Percentiles rank a stretch among this genome's conserved stretches.
phyloP scores from a whole-genome alignment of 2,113 vertebrate species.

The Mirounga angustirostris region DNA sequence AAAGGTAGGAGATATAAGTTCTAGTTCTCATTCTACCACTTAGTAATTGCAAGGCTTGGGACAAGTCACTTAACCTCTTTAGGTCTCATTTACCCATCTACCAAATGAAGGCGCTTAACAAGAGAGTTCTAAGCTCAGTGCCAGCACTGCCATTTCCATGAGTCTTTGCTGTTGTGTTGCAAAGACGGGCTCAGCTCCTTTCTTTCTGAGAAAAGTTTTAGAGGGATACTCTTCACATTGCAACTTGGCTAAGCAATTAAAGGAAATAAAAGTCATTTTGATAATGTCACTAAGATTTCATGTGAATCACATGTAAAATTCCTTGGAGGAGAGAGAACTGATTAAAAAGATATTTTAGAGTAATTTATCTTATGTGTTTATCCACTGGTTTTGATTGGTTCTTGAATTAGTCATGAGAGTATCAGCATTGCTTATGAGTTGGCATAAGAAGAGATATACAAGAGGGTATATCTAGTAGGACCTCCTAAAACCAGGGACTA shows the following conservation, averaged over 20 bases:
- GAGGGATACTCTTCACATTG: neutral
- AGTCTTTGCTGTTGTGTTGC: neutral
- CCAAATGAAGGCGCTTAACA: neutral
- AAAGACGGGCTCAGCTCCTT: neutral
- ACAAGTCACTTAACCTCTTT: neutral
- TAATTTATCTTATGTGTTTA: neutral
- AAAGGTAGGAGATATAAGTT: neutral
- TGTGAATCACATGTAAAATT: slow-evolving; percentile 6
- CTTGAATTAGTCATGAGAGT: neutral
- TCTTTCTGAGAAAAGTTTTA: neutral
- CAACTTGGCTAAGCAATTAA: neutral
- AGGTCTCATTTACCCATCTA: neutral
- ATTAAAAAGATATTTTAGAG: neutral
- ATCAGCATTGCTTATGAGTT: neutral
- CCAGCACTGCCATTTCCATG: neutral
- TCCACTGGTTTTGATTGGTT: slow-evolving; percentile 25
- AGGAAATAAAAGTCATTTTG: slow-evolving; percentile 43
- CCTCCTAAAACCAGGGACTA: neutral
- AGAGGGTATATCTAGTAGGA: neutral
- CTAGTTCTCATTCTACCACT: neutral
- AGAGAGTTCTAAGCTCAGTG: neutral
- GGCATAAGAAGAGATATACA: neutral
- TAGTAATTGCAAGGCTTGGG: neutral
- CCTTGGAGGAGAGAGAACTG: neutral
- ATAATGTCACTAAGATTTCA: slow-evolving; percentile 26